Conservation (phyloP, 2,888 invertebrate genomes). For the Pegoplata infirma region DNA sequence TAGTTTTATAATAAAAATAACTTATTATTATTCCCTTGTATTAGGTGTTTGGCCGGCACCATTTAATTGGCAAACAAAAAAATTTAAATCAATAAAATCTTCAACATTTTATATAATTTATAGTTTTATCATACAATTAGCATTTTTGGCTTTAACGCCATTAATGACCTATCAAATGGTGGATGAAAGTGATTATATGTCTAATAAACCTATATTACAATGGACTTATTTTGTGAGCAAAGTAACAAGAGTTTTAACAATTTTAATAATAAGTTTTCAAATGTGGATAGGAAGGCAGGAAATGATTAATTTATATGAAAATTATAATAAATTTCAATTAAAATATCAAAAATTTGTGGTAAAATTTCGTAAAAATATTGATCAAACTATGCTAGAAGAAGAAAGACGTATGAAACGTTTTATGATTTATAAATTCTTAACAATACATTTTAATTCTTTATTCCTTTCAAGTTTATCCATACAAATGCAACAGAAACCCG, state of each 20-base stretch:
- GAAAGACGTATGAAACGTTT: background rate
- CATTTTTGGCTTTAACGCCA: slow-evolving; percentile 2
- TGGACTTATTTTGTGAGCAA: slow-evolving; percentile 21
- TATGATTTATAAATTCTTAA: slow-evolving; percentile 19
- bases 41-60: slow-evolving; percentile 26
- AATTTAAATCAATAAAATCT: background rate
- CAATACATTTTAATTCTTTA: background rate
- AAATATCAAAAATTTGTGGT: background rate
- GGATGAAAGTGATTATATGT: background rate
- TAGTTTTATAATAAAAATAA: background rate
- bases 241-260: slow-evolving; percentile 5
- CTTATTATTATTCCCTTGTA: background rate
- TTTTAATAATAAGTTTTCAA: slow-evolving; percentile 9
- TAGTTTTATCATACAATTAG: slow-evolving; percentile 24
- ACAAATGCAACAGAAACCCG: background rate
- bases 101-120: slow-evolving; percentile 11
- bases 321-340: background rate
- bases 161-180: background rate
- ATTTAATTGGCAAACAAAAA: background rate
- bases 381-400: background rate
- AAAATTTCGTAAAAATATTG: background rate
- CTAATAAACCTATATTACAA: slow-evolving; percentile 7
- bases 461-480: background rate
- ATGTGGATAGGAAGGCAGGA: slow-evolving; percentile 22
- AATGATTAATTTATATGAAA: background rate